Base-by-base conservation (phyloP, 2,797 vertebrate species). In the Anabas testudineus region DNA sequence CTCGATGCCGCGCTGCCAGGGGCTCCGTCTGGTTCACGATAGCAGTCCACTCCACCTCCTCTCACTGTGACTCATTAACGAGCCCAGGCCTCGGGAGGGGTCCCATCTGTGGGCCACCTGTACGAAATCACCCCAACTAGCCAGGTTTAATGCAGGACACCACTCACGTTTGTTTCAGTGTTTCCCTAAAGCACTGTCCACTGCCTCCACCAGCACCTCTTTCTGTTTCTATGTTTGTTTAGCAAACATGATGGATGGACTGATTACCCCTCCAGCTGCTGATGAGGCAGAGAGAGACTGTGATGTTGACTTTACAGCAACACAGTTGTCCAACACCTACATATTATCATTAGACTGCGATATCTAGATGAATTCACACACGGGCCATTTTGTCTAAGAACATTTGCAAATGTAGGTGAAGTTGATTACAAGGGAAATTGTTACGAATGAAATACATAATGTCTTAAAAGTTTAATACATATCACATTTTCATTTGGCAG, bases 21-120 rank as follows among this genome's bases (percentile, higher is more conserved):
- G 72, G 59, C 71, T 75, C 80, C 49, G 76, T 86, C 87, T 89
- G 86, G 80, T 83, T 87, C 67, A 77, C 76, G 82, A 78, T 77
- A 78, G 87, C 75, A 72, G 64, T 66, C 77, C 26, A n/a, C 60
- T 65, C 57, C 53, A 42, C 63, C 72, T 73, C 74, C 66, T 61
- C 76, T 73, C 24, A 36, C 66, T 37, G 68, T 78, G 78, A 87
- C 73, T 90, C 83, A 83, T 88, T 90, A 89, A 88, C 67, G 62
- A 83, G 84, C 78, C 71, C 75, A 54, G 41, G 63, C 71, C 78
- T 57, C 67, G 39, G 57, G 59, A 72, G 81, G 49, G 52, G 57
- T 62, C 63, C 85, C 82, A 89, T 91, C 91, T 91, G 91, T 63
- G 77, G 71, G 62, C 86, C 90, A 91, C 88, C 90, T 92, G 89